Evolutionary conservation across 2,797 vertebrate genomes (phyloP).

Genomic region (Spheniscus humboldti): DNA sequence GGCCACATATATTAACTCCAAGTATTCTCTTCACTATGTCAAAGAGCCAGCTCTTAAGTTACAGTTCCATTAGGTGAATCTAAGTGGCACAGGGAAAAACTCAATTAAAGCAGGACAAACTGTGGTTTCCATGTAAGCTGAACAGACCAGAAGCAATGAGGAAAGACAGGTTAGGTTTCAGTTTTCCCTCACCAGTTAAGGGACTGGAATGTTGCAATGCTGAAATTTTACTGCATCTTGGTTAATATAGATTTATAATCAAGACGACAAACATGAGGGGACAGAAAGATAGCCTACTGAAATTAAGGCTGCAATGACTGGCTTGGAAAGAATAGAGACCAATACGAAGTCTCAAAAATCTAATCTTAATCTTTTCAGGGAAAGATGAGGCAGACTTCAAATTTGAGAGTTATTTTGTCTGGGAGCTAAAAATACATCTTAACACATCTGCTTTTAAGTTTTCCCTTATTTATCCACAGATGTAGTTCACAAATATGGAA

Average conservation of each 20-base stretch:
- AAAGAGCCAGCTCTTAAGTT: not conserved
- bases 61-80: accelerated
- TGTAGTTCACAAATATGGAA: not conserved
- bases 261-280: accelerated
- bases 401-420: not conserved
- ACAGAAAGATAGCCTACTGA: not conserved
- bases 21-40: not conserved
- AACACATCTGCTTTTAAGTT: not conserved
- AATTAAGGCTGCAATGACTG: not conserved
- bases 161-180: not conserved
- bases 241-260: not conserved
- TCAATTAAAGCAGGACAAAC: not conserved
- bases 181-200: not conserved
- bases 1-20: not conserved
- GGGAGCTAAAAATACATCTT: not conserved
- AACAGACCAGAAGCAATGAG: not conserved
- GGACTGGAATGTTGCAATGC: not conserved
- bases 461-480: not conserved
- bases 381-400: not conserved
- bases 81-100: not conserved
- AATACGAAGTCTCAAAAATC: not conserved
- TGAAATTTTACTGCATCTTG: not conserved
- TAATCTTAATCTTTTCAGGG: not conserved
- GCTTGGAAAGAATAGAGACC: not conserved
- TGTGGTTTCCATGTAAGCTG: accelerated